Percentiles rank a stretch among this genome's conserved stretches.
These are phyloP conservation scores for Halisarca cf. caerulea DNA, from an alignment of 37 sponge, comb jelly and placozoan genomes.

Conservation along the genomic window DNA sequence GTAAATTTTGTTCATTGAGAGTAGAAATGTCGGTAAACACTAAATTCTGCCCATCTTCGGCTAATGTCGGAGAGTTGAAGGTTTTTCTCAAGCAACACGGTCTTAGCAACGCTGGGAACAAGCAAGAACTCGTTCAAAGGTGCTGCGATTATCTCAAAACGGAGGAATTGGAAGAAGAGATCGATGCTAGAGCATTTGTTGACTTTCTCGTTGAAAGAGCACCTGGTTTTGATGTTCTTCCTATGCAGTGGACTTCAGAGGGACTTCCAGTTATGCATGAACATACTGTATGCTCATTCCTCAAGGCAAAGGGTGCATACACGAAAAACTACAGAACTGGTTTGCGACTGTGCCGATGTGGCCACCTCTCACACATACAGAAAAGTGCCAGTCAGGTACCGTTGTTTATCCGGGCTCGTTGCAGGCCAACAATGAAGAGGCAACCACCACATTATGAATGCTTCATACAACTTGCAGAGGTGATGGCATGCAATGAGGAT, in stretches of 20 bases:
- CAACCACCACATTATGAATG: constrained; percentile 18
- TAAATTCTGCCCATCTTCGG: neutral
- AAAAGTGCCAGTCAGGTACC: neutral
- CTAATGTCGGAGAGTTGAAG: neutral
- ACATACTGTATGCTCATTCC: no score
- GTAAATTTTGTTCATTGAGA: no score
- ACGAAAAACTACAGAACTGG: constrained; percentile 47
- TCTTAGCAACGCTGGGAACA: constrained; percentile 20
- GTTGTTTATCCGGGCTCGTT: constrained; percentile 15
- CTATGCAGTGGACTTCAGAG: constrained; percentile 16
- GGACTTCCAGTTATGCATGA: constrained; percentile 20
- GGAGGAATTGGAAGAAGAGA: constrained; percentile 17
- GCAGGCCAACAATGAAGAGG: constrained; percentile 34
- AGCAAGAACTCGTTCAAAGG: constrained; percentile 13
- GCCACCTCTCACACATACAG: constrained; percentile 23
- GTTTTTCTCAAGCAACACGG: constrained; percentile 1
- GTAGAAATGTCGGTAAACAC: no score
- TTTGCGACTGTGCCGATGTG: constrained; percentile 12
- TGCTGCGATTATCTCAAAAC: constrained; percentile 15
- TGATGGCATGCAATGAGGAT: no score
- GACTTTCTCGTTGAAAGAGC: neutral
- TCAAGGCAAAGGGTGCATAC: constrained; percentile 28
- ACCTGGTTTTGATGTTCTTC: constrained; percentile 14
- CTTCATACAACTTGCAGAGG: neutral
- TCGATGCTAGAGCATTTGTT: constrained; percentile 23